Evolutionary conservation across 2,888 invertebrate species (phyloP).

Genomic region (Tetrapedia diversipes): DNA sequence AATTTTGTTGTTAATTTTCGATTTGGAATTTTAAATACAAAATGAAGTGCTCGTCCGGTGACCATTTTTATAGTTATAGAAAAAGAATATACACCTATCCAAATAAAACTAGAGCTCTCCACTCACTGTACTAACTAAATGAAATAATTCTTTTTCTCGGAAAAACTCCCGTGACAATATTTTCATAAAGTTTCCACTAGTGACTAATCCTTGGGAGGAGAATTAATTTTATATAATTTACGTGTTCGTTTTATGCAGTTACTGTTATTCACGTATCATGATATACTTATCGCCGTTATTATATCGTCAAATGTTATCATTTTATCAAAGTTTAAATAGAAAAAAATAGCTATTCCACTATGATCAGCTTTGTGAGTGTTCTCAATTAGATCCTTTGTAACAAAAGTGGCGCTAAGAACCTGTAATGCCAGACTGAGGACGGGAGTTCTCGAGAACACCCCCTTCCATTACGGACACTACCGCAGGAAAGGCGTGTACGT

Average conservation of each 20-base stretch:
- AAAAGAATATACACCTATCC: no score
- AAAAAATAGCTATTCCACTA: neutral
- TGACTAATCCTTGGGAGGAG: neutral
- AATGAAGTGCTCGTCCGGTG: slow-evolving; percentile 94
- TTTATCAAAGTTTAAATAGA: neutral
- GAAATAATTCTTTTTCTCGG: neutral
- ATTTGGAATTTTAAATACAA: slow-evolving; percentile 97
- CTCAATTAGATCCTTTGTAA: neutral
- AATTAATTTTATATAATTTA: neutral
- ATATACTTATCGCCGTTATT: neutral
- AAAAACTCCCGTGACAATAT: neutral
- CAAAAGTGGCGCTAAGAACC: neutral
- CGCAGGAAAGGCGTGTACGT: no score
- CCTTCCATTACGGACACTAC: no score
- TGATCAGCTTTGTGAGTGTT: neutral
- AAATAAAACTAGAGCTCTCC: neutral
- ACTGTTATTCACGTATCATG: neutral
- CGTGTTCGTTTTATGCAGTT: neutral
- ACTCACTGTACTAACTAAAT: neutral
- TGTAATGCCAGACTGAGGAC: no score
- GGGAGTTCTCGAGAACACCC: no score
- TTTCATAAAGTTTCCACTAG: neutral
- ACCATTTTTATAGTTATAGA: slow-evolving; percentile 81
- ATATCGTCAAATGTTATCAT: neutral
- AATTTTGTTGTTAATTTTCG: slow-evolving; percentile 93